phyloP scores from a whole-genome alignment of 1,140 invertebrate species.

The Bathynomus jamesi region DNA sequence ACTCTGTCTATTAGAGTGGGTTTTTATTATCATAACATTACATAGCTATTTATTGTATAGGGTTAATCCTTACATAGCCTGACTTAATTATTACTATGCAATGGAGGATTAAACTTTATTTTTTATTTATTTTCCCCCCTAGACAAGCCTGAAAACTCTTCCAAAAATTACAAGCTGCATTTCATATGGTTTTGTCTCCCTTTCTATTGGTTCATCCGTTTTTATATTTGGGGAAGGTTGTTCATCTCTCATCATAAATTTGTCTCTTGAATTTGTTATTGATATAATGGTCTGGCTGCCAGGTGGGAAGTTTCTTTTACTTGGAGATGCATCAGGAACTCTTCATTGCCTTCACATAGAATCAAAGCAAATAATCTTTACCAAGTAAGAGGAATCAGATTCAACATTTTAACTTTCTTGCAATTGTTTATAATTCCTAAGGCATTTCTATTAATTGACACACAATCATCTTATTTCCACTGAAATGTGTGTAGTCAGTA shows the following conservation, averaged over 20 bases:
- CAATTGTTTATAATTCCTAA: too few species aligned
- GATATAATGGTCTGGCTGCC: background rate
- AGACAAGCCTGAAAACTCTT: background rate
- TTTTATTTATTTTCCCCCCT: background rate
- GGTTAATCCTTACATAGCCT: background rate
- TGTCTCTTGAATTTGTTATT: background rate
- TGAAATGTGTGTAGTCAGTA: too few species aligned
- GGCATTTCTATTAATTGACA: too few species aligned
- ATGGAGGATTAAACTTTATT: background rate
- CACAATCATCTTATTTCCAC: too few species aligned
- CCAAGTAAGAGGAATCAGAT: too few species aligned
- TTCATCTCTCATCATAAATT: background rate
- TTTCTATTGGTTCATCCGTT: background rate
- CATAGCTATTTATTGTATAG: too few species aligned
- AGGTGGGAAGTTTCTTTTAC: background rate
- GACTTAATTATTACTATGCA: background rate
- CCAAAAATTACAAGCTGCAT: background rate
- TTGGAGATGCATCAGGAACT: background rate
- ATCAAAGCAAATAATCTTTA: background rate
- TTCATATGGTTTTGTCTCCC: background rate
- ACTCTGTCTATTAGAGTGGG: too few species aligned
- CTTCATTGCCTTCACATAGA: background rate
- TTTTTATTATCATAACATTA: too few species aligned
- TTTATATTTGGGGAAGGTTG: background rate
- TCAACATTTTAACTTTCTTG: too few species aligned